A percentile compares a stretch with the other conserved stretches of the same genome.
phyloP scores from a whole-genome alignment of 1,140 invertebrate genomes.

The Solen grandis region DNA sequence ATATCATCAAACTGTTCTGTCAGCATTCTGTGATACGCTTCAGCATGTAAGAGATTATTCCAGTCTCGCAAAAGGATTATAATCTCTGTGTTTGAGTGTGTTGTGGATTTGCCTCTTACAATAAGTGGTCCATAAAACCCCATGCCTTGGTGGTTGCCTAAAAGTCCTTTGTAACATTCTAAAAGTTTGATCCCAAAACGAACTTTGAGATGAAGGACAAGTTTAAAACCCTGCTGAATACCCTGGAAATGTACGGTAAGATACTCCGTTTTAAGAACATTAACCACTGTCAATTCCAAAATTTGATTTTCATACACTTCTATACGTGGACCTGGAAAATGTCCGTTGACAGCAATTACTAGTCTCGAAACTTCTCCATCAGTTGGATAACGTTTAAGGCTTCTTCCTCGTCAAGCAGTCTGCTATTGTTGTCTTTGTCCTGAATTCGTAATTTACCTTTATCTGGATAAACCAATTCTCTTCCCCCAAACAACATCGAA shows the following conservation, averaged over 20 bases:
- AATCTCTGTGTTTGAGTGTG: slow-evolving; percentile 26
- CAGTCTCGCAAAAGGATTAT: slow-evolving; percentile 62
- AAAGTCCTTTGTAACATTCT: slow-evolving; percentile 78
- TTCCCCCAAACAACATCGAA: slow-evolving; percentile 33
- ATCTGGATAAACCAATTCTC: not conserved
- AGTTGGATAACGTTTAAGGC: slow-evolving; percentile 61
- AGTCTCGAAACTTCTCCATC: slow-evolving; percentile 67
- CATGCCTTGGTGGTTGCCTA: slow-evolving; percentile 69
- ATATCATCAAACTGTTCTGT: slow-evolving; percentile 37
- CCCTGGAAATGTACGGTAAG: slow-evolving; percentile 94
- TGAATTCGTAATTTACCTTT: not conserved
- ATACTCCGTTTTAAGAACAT: slow-evolving; percentile 90
- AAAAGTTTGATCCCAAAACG: too few relatives aligned
- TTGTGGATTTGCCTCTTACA: slow-evolving; percentile 38
- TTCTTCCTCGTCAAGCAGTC: not conserved
- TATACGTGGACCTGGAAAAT: slow-evolving; percentile 76
- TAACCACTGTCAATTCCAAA: slow-evolving; percentile 91
- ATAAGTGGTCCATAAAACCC: slow-evolving; percentile 71
- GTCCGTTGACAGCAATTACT: slow-evolving; percentile 67
- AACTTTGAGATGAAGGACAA: too few relatives aligned
- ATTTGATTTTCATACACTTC: slow-evolving; percentile 92
- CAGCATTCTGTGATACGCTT: slow-evolving; percentile 61
- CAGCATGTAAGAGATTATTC: slow-evolving; percentile 65
- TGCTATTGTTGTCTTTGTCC: not conserved
- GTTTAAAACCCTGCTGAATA: slow-evolving; percentile 89